Percentiles rank a stretch among this genome's conserved stretches.
These are phyloP conservation scores for Apodemia mormo DNA, from an alignment of 2,888 invertebrate species.

Conservation along the genomic window DNA sequence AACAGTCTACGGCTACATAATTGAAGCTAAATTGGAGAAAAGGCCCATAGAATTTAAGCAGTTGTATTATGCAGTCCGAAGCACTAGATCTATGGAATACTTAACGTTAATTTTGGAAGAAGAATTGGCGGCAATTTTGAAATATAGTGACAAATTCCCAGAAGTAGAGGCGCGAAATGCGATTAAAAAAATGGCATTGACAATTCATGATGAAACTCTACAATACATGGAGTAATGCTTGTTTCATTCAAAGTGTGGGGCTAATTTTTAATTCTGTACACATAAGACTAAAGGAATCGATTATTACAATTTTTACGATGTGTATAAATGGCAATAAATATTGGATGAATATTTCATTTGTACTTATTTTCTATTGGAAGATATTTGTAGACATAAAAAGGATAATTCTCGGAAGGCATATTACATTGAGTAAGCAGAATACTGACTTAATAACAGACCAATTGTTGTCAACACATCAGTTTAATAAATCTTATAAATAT, in stretches of 20 bases:
- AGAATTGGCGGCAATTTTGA: constrained; percentile 59
- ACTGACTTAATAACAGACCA: no score
- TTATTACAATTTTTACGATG: background rate
- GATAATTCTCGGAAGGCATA: no score
- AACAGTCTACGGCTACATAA: constrained; percentile 59
- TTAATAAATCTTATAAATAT: no score
- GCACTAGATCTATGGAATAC: constrained; percentile 66
- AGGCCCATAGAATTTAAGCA: constrained; percentile 59
- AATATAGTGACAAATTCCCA: constrained; percentile 58
- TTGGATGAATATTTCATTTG: no score
- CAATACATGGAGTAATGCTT: constrained; percentile 60
- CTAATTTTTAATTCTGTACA: no score
- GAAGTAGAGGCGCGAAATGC: constrained; percentile 61
- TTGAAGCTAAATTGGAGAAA: constrained; percentile 57
- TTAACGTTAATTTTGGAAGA: constrained; percentile 58
- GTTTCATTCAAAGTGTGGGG: background rate
- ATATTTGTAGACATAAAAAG: no score
- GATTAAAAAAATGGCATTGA: constrained; percentile 69
- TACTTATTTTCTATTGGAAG: no score
- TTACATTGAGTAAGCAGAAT: no score
- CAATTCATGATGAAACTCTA: constrained; percentile 59
- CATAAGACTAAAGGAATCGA: background rate
- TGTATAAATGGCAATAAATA: no score
- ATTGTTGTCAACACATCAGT: no score
- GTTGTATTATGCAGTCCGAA: constrained; percentile 62